Conservation (phyloP, 2,888 invertebrate species). For the Sesamia inferens region DNA sequence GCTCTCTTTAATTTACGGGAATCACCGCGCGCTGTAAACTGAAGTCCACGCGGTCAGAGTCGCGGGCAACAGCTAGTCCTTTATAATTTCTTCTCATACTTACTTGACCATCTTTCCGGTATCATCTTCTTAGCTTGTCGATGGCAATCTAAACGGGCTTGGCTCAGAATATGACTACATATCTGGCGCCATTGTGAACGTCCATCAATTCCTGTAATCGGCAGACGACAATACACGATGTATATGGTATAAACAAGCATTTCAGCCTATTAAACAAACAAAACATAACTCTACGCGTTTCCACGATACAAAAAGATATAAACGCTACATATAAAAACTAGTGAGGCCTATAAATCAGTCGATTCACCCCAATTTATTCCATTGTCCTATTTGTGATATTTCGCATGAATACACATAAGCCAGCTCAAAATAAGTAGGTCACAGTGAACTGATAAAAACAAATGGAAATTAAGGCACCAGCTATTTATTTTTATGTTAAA, state of each 20-base stretch:
- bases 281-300: background rate
- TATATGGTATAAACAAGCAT: background rate
- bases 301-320: slow-evolving; percentile 3
- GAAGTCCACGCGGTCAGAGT: no score
- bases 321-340: slow-evolving; percentile 29
- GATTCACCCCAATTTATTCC: slow-evolving; percentile 46
- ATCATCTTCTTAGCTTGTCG: background rate
- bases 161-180: background rate
- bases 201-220: background rate
- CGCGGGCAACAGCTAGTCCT: no score
- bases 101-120: no score
- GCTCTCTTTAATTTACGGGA: no score
- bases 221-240: background rate
- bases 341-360: slow-evolving; percentile 41
- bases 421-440: slow-evolving; percentile 51
- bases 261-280: background rate
- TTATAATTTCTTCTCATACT: background rate
- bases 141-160: background rate
- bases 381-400: slow-evolving; percentile 53
- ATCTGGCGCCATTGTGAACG: background rate
- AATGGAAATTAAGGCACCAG: slow-evolving; percentile 44
- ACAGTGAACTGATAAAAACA: slow-evolving; percentile 59
- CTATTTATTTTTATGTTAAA: slow-evolving; percentile 63
- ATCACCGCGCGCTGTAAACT: no score
- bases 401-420: slow-evolving; percentile 54